Percentiles rank a stretch among this genome's conserved stretches.
Evolutionary conservation across 2,797 vertebrate genomes (phyloP).

Genomic region (Melanotaenia maccullochi): DNA sequence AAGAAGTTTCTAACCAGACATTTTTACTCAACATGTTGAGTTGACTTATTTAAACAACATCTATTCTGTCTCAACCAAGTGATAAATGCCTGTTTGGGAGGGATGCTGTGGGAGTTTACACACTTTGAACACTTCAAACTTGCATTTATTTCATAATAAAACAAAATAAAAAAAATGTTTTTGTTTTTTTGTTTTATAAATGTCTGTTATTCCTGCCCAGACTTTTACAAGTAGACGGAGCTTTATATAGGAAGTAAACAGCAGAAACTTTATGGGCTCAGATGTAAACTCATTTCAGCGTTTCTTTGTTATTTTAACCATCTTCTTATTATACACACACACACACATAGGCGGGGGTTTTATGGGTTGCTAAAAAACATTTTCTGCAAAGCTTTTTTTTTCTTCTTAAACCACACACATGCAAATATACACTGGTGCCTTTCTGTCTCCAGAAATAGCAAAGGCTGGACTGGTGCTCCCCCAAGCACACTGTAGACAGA

Average conservation of each 20-base stretch:
- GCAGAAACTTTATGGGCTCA: not conserved
- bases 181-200: not conserved
- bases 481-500: slow-evolving; percentile 1
- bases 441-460: slow-evolving; percentile 36
- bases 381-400: not conserved
- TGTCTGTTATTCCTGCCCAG: no score
- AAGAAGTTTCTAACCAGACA: no score
- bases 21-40: no score
- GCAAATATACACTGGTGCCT: slow-evolving; percentile 40
- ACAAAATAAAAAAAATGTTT: not conserved
- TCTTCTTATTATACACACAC: slow-evolving; percentile 4
- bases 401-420: slow-evolving; percentile 3
- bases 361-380: slow-evolving; percentile 4
- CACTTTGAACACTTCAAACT: not conserved
- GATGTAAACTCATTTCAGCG: slow-evolving; percentile 9
- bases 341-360: slow-evolving; percentile 6
- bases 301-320: slow-evolving; percentile 28
- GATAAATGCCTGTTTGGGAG: not conserved
- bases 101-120: not conserved
- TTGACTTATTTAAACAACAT: no score
- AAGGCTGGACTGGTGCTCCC: slow-evolving; percentile 5
- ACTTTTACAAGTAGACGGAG: not conserved
- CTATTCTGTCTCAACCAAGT: no score
- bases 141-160: not conserved
- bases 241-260: not conserved